Conservation (phyloP, 53 echinoderm and acorn worm species). For the Glandiceps talaboti region DNA sequence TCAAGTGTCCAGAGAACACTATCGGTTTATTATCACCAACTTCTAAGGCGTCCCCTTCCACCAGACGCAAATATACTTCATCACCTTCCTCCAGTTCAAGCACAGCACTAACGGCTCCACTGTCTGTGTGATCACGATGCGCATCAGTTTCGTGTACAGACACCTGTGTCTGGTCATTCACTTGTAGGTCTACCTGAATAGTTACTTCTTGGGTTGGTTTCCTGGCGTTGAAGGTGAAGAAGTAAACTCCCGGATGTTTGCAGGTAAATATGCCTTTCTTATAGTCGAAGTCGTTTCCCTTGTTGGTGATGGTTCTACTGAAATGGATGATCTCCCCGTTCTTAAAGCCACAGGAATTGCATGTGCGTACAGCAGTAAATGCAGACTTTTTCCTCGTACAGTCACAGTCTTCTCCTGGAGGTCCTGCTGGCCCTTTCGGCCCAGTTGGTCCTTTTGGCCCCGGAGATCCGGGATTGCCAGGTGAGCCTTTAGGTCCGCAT, state of each 20-base stretch:
- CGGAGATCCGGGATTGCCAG: not conserved
- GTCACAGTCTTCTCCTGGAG: conserved; percentile 7
- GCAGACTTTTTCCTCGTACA: not conserved
- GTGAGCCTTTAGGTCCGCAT: conserved; percentile 3
- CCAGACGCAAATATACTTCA: not conserved
- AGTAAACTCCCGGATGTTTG: not conserved
- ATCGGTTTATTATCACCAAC: not conserved
- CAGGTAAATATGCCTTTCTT: not conserved
- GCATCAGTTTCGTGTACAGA: not conserved
- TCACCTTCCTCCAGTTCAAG: not conserved
- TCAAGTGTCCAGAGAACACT: not conserved
- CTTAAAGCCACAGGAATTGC: not conserved
- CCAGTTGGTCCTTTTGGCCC: conserved; percentile 15
- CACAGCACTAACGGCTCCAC: not conserved
- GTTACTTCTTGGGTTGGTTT: not conserved
- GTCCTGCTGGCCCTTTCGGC: conserved; percentile 16
- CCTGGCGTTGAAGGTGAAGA: not conserved
- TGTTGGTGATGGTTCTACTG: not conserved
- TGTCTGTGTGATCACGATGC: not conserved
- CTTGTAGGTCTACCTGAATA: not conserved
- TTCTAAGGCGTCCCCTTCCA: not conserved
- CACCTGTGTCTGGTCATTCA: not conserved
- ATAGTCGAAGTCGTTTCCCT: not conserved
- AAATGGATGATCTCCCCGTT: not conserved
- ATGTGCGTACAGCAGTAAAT: not conserved